These are phyloP conservation scores for Tanytarsus gracilentus DNA, from an alignment of 2,888 invertebrate genomes.

Conservation along the genomic window DNA sequence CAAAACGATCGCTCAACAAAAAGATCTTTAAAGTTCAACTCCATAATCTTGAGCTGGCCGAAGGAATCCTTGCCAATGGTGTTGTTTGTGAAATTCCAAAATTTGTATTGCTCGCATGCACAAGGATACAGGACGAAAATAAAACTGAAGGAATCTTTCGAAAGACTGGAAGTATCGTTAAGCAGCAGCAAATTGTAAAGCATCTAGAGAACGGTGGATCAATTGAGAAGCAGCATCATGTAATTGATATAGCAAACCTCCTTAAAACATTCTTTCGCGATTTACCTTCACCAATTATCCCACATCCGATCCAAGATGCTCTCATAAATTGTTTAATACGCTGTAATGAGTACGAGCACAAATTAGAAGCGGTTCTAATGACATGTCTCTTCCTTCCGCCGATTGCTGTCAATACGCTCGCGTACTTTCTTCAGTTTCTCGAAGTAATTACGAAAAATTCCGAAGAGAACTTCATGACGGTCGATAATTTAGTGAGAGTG, in stretches of 20 bases:
- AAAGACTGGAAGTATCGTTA: conserved; percentile 79
- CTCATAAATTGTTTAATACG: conserved; percentile 57
- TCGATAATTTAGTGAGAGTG: conserved; percentile 74
- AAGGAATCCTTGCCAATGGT: conserved; percentile 56
- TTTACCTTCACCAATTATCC: conserved; percentile 77
- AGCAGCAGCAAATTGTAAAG: conserved; percentile 64
- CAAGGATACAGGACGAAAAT: conserved; percentile 57
- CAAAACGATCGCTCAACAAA: conserved; percentile 30
- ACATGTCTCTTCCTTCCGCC: conserved; percentile 64
- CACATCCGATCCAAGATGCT: conserved; percentile 58
- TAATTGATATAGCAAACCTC: conserved; percentile 77
- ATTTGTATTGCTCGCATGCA: conserved; percentile 62
- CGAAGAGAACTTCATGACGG: conserved; percentile 71
- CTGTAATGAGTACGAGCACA: conserved; percentile 50
- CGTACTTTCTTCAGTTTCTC: conserved; percentile 64
- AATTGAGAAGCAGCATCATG: conserved; percentile 62
- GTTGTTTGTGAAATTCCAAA: conserved; percentile 62
- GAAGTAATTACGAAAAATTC: conserved; percentile 53
- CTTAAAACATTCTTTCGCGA: conserved; percentile 77
- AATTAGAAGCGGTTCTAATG: conserved; percentile 51
- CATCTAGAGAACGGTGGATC: conserved; percentile 61
- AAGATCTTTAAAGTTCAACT: conserved; percentile 50
- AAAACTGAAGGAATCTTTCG: conserved; percentile 78
- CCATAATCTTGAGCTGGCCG: conserved; percentile 46
- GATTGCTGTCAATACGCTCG: conserved; percentile 66